Base-by-base conservation (phyloP, 2,888 invertebrate genomes). In the Hartigia nigra region DNA sequence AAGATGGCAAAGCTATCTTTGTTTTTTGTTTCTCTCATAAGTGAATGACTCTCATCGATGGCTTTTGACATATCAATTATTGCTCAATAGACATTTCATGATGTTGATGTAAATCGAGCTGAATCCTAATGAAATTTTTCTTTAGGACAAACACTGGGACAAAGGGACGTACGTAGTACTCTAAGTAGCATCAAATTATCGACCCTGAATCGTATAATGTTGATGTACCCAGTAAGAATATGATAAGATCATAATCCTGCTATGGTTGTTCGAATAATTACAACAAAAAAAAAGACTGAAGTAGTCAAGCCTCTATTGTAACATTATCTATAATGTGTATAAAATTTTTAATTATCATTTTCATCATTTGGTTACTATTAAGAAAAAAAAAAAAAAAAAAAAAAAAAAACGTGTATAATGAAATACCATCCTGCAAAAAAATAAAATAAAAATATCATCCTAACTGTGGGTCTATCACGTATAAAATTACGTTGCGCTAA, bases 141-240 rank as follows among this genome's bases (percentile, higher is more conserved):
- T 78, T 81, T 78, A 77, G 79, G 80, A 86, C 87, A 85, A 89
- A 89, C 89, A 89, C 88, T 88, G 89, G 88, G 87, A 85, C 80
- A 86, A 84, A 84, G 82, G 82, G 81, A 84, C 80, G 79, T 72
- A 72, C 72, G 14, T 72, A 31, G 23, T 55, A 55, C 5, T 23
- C 23, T 9, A 55, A 55, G 55, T 55, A 9, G 55, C 23, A 55
- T 55, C 55, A 55, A 55, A 55, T 55, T 55, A 55, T 55, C 23
- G 55, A 55, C 23, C 23, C 55, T 9, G 23, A 55, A 23, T 55
- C 55, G 23, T 55, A 55, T 55, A 23, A 55, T 23, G 23, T 55
- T 55, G 55, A 55, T 55, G 23, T 55, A 55, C 23, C 55, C 9
- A 9, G 23, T 55, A 55, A 23, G 23, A 9, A 23, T 55, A 55